Evolutionary conservation across 2,888 invertebrate genomes (phyloP).

Genomic region (Exephanes ischioxanthus): DNA sequence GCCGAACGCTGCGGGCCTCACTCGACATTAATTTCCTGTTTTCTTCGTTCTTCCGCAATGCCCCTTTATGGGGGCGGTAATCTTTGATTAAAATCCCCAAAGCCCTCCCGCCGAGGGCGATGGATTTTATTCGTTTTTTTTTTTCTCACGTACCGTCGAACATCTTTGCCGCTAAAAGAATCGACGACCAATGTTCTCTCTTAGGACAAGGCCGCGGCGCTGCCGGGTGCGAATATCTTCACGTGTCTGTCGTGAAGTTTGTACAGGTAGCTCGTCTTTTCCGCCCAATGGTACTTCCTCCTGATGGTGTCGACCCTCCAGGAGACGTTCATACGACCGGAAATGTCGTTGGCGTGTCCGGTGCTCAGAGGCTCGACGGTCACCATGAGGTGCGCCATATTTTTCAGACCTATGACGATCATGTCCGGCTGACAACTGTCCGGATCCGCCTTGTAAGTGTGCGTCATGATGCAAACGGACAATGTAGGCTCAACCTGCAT

Average conservation of each 20-base stretch:
- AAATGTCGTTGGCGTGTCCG: slow-evolving; percentile 90
- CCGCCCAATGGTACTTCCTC: slow-evolving; percentile 77
- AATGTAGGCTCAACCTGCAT: slow-evolving; percentile 72
- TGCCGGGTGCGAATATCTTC: slow-evolving; percentile 90
- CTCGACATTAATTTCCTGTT: not conserved
- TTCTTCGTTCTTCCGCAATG: not conserved
- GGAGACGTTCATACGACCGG: slow-evolving; percentile 88
- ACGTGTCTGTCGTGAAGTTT: slow-evolving; percentile 92
- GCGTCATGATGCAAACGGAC: slow-evolving; percentile 79
- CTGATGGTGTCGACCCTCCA: slow-evolving; percentile 79
- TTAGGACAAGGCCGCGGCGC: slow-evolving; percentile 69
- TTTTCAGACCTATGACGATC: slow-evolving; percentile 88
- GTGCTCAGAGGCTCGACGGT: slow-evolving; percentile 89
- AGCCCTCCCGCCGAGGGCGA: not conserved
- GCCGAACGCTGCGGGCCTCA: not conserved
- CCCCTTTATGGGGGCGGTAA: not conserved
- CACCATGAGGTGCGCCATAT: slow-evolving; percentile 88
- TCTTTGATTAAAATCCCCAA: slow-evolving; percentile 30
- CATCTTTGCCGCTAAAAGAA: not conserved
- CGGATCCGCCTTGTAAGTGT: slow-evolving; percentile 85
- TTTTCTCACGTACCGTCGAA: not conserved
- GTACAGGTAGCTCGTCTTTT: slow-evolving; percentile 86
- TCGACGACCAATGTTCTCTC: not conserved
- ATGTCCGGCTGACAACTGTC: slow-evolving; percentile 85
- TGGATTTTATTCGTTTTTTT: not conserved